Base-by-base conservation (phyloP, 2,797 vertebrate genomes). In the Anas flavirostris region DNA sequence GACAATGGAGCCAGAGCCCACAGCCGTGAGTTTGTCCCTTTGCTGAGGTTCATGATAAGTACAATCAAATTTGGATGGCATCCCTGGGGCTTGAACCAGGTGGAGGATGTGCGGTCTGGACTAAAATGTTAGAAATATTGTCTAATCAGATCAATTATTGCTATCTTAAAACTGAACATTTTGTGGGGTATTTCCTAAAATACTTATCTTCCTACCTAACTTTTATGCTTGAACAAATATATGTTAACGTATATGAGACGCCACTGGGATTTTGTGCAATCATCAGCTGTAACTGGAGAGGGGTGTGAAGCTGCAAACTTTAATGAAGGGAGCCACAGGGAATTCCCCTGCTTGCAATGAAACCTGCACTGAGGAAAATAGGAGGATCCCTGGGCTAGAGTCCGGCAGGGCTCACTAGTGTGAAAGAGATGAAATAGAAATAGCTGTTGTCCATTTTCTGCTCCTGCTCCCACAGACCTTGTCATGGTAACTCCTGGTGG, bases 1-100 rank as follows among this genome's bases (percentile, higher is more conserved):
- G 66, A 73, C 62, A 44, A 5, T 14, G 63, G 55, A 64, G 28
- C 12, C 1, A 1, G 22, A 80, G 44, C 0, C 0, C 41, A 44
- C 11, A 63, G 14, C 16, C 12, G 4, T 9, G 43, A 16, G 29
- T 35, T 31, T 66, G 28, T 29, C 33, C n/a, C 17, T 59, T 63
- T 26, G 10, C 8, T 9, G 28, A 48, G 8, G 18, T 69, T 82
- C 44, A 56, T 9, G 33, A 39, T 9, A 41, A 66, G 10, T 16
- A 10, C 48, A n/a, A 10, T 12, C 29, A 6, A 22, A 6, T 41
- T 41, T 62, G 28, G 17, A 26, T 52, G 69, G 37, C n/a, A 52
- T 22, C 35, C 58, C 21, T 43, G 50, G 43, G 52, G 26, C 33
- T 12, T 12, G 52, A 72, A 58, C 28, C 9, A 17, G 15, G 18